These are phyloP conservation scores for Beroe forskalii DNA, from an alignment of 37 sponge, comb jelly and placozoan species.

Conservation along the genomic window DNA sequence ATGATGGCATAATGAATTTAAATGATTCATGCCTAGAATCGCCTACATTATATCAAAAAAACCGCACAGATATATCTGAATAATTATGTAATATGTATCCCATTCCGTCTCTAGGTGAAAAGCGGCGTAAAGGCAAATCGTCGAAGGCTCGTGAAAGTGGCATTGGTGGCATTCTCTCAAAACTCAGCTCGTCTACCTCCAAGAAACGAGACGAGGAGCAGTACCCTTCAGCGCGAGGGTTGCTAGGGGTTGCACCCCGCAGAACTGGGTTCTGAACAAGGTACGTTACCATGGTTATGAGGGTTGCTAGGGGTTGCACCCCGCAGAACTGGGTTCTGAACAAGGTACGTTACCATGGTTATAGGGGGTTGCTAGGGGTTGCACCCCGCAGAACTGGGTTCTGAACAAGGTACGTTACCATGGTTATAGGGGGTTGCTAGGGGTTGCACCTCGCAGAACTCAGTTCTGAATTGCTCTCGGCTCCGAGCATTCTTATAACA, in stretches of 20 bases:
- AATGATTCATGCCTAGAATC: too few relatives aligned
- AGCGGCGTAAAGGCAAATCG: too few relatives aligned
- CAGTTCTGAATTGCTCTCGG: too few relatives aligned
- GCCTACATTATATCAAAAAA: too few relatives aligned
- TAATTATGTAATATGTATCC: too few relatives aligned
- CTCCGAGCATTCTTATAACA: too few relatives aligned
- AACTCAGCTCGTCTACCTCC: neutral
- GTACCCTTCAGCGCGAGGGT: slow-evolving; percentile 32
- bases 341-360: too few relatives aligned
- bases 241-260: neutral
- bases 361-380: neutral
- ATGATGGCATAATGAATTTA: too few relatives aligned
- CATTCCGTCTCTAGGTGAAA: too few relatives aligned
- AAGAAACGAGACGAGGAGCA: neutral
- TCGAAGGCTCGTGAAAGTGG: neutral
- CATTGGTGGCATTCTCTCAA: neutral
- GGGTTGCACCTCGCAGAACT: neutral
- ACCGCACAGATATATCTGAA: too few relatives aligned
- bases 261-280: slow-evolving; percentile 17
- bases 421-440: slow-evolving; percentile 17
- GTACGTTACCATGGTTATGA: too few relatives aligned
- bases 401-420: too few relatives aligned
- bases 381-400: slow-evolving; percentile 5
- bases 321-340: neutral
- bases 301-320: slow-evolving; percentile 12